Conservation (phyloP, 2,797 vertebrate species). For the Platalea minor region DNA sequence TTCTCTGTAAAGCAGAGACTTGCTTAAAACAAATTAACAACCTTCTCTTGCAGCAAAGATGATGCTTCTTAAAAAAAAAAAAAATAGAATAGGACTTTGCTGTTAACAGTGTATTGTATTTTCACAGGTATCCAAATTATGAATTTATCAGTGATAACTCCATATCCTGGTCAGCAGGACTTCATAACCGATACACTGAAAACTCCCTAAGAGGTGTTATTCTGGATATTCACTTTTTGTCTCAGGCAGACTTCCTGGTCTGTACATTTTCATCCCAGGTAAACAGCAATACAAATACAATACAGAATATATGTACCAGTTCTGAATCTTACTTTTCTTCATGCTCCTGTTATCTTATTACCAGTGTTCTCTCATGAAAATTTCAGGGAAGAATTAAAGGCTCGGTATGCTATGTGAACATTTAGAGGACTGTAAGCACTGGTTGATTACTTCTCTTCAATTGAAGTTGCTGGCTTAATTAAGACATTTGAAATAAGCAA, state of each 20-base stretch:
- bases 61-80: not conserved
- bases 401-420: not conserved
- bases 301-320: not conserved
- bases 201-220: constrained; percentile 96
- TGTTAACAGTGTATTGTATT: constrained; percentile 7
- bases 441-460: not conserved
- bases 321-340: not conserved
- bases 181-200: constrained; percentile 96
- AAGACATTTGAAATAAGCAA: constrained; percentile 14
- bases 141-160: constrained; percentile 99
- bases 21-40: not conserved
- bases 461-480: not conserved
- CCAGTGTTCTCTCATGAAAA: not conserved
- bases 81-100: not conserved
- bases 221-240: constrained; percentile 96
- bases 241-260: constrained; percentile 95
- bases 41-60: not conserved
- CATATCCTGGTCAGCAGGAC: constrained; percentile 97
- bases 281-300: not conserved
- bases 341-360: not conserved
- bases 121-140: constrained; percentile 89
- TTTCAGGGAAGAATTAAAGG: constrained; percentile 6
- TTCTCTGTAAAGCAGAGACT: not conserved
- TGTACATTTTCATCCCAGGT: constrained; percentile 99
- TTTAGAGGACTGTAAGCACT: not conserved